Conservation (phyloP, 2,113 vertebrate genomes). For the Sylvietta virens region DNA sequence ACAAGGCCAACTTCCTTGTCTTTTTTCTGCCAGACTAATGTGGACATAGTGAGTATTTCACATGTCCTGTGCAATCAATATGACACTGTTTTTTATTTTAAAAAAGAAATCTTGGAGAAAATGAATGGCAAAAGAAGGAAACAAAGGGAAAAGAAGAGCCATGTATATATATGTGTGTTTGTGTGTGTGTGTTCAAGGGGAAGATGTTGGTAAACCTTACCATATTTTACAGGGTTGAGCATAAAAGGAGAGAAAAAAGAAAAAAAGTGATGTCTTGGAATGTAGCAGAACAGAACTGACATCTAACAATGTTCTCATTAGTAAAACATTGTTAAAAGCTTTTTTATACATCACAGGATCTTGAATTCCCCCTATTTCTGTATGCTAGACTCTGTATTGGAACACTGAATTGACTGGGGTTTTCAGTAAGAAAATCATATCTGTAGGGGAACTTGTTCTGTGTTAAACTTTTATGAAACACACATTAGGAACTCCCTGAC, state of each 20-base stretch:
- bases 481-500: background rate
- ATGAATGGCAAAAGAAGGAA: background rate
- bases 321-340: background rate
- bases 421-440: background rate
- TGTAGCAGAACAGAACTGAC: background rate
- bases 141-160: background rate
- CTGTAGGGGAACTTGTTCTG: background rate
- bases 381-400: background rate
- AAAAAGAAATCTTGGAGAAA: background rate
- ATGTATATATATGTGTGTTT: accelerated
- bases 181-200: background rate
- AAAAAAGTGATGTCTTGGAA: background rate
- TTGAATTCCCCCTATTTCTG: background rate
- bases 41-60: background rate
- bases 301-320: background rate
- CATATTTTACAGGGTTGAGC: background rate
- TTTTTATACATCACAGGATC: background rate
- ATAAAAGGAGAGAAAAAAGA: background rate
- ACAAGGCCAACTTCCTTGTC: background rate
- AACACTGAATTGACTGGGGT: background rate
- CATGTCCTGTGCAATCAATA: background rate
- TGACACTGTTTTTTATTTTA: background rate
- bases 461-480: background rate
- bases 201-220: background rate
- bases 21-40: background rate